These are phyloP conservation scores for Sepiola atlantica DNA, from an alignment of 2,888 invertebrate species.

Conservation along the genomic window DNA sequence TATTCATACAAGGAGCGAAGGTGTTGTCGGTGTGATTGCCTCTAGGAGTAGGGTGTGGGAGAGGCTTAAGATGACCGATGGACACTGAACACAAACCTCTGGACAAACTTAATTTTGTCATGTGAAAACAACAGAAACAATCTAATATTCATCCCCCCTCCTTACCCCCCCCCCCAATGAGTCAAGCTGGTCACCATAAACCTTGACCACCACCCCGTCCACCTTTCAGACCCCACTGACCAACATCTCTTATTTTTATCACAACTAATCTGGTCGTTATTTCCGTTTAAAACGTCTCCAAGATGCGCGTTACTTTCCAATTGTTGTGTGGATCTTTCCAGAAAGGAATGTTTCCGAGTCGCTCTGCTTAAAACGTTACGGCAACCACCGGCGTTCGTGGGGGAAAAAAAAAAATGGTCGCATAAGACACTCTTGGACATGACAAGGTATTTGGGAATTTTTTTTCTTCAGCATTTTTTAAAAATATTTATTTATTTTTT, in stretches of 20 bases:
- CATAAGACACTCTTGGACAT: neutral
- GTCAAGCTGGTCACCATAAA: too few relatives aligned
- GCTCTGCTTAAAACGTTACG: neutral
- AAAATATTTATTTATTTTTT: too few relatives aligned
- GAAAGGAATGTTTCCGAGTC: neutral
- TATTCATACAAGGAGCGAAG: neutral
- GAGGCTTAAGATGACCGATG: neutral
- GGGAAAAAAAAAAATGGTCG: too few relatives aligned
- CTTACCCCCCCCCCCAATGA: neutral
- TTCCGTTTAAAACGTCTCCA: neutral
- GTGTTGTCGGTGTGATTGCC: neutral
- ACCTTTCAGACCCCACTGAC: neutral
- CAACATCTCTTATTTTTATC: neutral
- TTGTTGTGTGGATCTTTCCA: too few relatives aligned
- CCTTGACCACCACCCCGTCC: neutral
- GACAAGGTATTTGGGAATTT: neutral
- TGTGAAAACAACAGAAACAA: neutral
- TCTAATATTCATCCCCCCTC: neutral
- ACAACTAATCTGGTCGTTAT: neutral
- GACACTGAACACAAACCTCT: neutral
- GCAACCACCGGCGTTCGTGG: neutral
- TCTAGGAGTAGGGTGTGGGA: neutral
- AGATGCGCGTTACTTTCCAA: neutral
- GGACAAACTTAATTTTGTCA: constrained; percentile 23
- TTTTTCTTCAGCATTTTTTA: neutral